Percentiles rank a stretch among this genome's conserved stretches.
phyloP scores from a whole-genome alignment of 2,888 invertebrate species.

The Sesamia inferens region DNA sequence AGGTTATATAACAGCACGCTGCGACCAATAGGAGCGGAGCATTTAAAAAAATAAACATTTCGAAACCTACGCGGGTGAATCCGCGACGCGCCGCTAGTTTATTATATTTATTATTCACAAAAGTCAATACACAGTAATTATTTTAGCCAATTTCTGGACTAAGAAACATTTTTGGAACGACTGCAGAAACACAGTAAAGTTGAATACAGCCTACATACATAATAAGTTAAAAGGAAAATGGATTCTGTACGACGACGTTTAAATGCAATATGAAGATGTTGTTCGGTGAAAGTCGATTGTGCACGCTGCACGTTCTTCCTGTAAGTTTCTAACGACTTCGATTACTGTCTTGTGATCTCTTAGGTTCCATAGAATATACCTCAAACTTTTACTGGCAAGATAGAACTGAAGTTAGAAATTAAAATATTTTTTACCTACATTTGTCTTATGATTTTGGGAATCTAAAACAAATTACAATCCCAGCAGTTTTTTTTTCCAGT shows the following conservation, averaged over 20 bases:
- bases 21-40: too few species aligned
- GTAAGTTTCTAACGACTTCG: constrained; percentile 58
- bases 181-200: constrained; percentile 7
- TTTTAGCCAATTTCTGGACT: background rate
- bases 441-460: background rate
- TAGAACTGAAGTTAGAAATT: background rate
- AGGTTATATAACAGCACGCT: too few species aligned
- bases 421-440: background rate
- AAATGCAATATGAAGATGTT: constrained; percentile 52
- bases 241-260: constrained; percentile 31
- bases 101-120: too few species aligned
- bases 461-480: background rate
- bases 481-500: background rate
- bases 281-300: constrained; percentile 59
- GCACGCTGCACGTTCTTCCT: constrained; percentile 59
- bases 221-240: constrained; percentile 39
- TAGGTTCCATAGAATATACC: constrained; percentile 8
- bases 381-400: background rate
- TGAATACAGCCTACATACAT: constrained; percentile 7
- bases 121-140: background rate
- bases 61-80: too few species aligned
- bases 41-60: too few species aligned
- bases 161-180: too few species aligned
- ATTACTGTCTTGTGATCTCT: constrained; percentile 31
- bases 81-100: too few species aligned